Evolutionary conservation across 2,113 vertebrate species (phyloP).

Genomic region (Phrynocephalus versicolor): DNA sequence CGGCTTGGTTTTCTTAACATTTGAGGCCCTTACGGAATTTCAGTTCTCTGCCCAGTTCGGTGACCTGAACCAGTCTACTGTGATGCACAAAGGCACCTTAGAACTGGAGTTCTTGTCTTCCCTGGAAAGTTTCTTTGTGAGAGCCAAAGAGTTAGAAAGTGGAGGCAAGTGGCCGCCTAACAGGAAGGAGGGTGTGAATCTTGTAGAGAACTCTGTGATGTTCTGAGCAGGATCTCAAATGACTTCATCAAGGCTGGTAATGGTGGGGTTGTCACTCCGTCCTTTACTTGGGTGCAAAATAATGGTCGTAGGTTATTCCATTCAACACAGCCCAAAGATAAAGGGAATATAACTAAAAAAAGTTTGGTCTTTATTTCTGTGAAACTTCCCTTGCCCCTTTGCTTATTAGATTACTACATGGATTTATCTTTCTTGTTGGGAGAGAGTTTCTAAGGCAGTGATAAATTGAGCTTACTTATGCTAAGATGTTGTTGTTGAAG

Average conservation of each 20-base stretch:
- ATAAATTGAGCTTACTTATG: constrained; percentile 25
- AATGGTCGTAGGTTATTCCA: background rate
- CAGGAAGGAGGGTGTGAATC: background rate
- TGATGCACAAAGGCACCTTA: background rate
- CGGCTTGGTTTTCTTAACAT: too few species aligned
- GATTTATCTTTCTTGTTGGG: background rate
- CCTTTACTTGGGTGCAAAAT: background rate
- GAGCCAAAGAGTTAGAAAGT: background rate
- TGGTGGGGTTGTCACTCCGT: too few species aligned
- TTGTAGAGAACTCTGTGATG: too few species aligned
- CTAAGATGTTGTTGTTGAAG: constrained; percentile 31
- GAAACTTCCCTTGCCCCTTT: background rate
- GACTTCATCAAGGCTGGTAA: background rate
- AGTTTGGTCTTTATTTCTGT: background rate
- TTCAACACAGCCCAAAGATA: background rate
- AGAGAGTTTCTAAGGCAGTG: background rate
- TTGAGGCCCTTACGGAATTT: too few species aligned
- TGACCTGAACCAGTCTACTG: too few species aligned
- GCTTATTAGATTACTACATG: background rate
- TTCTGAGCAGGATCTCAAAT: too few species aligned
- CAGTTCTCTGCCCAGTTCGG: too few species aligned
- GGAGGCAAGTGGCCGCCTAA: background rate
- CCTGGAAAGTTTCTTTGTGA: background rate
- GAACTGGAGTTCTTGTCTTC: background rate
- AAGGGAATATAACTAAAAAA: background rate